Evolutionary conservation across 2,113 vertebrate genomes (phyloP).

Genomic region (Sturnus vulgaris): DNA sequence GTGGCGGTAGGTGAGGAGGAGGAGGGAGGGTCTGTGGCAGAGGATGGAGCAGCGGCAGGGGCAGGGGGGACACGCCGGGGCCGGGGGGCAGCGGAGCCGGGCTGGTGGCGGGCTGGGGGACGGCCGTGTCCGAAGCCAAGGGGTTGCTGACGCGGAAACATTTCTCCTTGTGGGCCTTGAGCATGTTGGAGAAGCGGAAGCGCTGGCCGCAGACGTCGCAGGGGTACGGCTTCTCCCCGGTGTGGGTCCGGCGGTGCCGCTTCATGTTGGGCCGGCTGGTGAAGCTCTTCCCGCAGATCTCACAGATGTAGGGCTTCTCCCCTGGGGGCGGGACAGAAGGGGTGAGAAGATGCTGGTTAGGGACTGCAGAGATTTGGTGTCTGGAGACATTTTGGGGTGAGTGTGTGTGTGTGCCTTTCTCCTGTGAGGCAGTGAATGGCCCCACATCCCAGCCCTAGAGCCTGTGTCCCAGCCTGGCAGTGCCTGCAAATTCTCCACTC

Average conservation of each 20-base stretch:
- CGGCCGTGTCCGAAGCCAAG: slow-evolving; percentile 57
- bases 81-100: slow-evolving; percentile 35
- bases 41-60: slow-evolving; percentile 76
- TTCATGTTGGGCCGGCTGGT: slow-evolving; percentile 99
- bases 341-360: neutral
- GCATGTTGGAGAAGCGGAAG: slow-evolving; percentile 99
- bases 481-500: neutral
- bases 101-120: neutral
- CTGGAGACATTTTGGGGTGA: neutral
- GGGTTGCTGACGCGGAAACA: slow-evolving; percentile 90
- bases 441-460: neutral
- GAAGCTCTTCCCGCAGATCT: slow-evolving; percentile 98
- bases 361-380: no score
- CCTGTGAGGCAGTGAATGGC: fast-evolving
- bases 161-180: slow-evolving; percentile 96
- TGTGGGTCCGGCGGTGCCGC: slow-evolving; percentile 95
- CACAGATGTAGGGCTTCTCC: slow-evolving; percentile 97
- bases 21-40: slow-evolving; percentile 74
- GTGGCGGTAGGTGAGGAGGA: slow-evolving; percentile 74
- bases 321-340: slow-evolving; percentile 56
- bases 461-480: no score
- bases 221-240: slow-evolving; percentile 94
- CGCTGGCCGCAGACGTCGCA: slow-evolving; percentile 94
- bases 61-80: slow-evolving; percentile 55
- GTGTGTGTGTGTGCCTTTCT: neutral